Conservation (phyloP, 2,888 invertebrate species). For the Entomobrya multifasciata region DNA sequence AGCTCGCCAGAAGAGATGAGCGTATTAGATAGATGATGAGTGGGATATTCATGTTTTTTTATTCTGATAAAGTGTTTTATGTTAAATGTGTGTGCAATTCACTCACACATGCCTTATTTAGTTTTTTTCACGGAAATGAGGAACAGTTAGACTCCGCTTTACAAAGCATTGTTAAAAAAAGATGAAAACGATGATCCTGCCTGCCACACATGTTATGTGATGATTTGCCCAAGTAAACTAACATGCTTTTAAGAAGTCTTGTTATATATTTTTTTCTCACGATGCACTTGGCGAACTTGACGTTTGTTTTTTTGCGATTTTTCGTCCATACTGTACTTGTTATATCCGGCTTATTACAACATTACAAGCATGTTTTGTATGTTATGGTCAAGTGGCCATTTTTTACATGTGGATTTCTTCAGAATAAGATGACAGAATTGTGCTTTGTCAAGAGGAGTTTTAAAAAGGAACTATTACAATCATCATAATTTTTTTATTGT, state of each 20-base stretch:
- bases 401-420: too few relatives aligned
- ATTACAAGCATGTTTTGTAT: too few relatives aligned
- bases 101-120: slow-evolving; percentile 12
- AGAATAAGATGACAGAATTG: too few relatives aligned
- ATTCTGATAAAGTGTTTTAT: neutral
- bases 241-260: neutral
- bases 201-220: slow-evolving; percentile 40
- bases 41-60: too few relatives aligned
- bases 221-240: slow-evolving; percentile 10
- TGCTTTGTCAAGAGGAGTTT: too few relatives aligned
- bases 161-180: neutral
- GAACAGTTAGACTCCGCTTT: slow-evolving; percentile 65
- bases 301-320: slow-evolving; percentile 25
- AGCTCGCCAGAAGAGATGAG: neutral
- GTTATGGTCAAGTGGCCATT: too few relatives aligned
- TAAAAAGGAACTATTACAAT: too few relatives aligned
- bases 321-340: slow-evolving; percentile 6
- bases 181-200: neutral
- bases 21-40: neutral
- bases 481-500: too few relatives aligned
- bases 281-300: slow-evolving; percentile 1
- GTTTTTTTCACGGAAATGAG: slow-evolving; percentile 69
- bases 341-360: neutral
- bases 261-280: slow-evolving; percentile 5
- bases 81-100: neutral